Evolutionary conservation across 2,888 invertebrate genomes (phyloP).

Genomic region (Osedax fenrisi): DNA sequence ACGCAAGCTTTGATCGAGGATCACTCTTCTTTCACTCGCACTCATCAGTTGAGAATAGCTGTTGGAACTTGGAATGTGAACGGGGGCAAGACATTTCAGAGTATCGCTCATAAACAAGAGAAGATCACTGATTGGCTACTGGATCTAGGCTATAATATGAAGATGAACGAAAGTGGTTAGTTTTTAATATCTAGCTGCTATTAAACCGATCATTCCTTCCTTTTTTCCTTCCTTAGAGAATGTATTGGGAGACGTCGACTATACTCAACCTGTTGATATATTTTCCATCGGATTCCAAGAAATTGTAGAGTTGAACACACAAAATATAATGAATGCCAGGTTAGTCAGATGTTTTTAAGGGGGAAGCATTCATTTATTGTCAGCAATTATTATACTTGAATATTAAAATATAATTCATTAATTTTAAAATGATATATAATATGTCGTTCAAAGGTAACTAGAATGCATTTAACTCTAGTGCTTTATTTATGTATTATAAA

Average conservation of each 20-base stretch:
- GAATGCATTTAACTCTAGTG: too few species aligned
- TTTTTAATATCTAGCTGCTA: too few species aligned
- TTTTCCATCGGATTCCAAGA: constrained; percentile 97
- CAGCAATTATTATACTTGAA: too few species aligned
- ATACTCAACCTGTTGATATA: constrained; percentile 65
- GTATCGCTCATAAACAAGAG: constrained; percentile 71
- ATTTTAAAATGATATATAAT: too few species aligned
- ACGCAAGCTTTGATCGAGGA: constrained; percentile 25
- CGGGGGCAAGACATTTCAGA: constrained; percentile 93
- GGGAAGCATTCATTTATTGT: too few species aligned
- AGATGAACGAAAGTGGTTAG: too few species aligned
- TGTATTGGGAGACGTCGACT: neutral
- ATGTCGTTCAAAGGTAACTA: too few species aligned
- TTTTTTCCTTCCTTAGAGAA: too few species aligned
- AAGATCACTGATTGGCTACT: constrained; percentile 57
- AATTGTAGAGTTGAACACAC: constrained; percentile 94
- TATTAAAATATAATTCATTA: too few species aligned
- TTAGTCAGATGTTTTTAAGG: constrained; percentile 40
- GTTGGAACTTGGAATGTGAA: constrained; percentile 98
- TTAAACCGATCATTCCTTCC: too few species aligned
- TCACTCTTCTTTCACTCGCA: constrained; percentile 42
- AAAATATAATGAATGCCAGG: constrained; percentile 89
- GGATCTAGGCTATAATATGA: too few species aligned
- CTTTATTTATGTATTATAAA: too few species aligned
- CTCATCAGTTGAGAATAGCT: constrained; percentile 59